Conservation (phyloP, 1,140 invertebrate species). For the Eriosoma lanigerum region DNA sequence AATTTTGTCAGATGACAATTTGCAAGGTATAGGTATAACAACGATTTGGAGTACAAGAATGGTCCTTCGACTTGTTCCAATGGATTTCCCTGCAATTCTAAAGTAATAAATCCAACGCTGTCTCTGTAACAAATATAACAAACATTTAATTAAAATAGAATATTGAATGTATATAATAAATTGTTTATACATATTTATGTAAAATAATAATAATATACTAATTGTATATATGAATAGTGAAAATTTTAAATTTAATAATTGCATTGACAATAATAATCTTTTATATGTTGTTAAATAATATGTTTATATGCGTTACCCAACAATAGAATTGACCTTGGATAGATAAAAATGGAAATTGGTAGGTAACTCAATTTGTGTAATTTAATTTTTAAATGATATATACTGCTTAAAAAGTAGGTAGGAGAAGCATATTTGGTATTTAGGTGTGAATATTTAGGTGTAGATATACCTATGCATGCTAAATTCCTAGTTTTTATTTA, state of each 20-base stretch:
- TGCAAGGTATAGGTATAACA: constrained; percentile 70
- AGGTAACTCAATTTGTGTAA: constrained; percentile 31
- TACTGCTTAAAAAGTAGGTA: too few relatives aligned
- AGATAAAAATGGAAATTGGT: constrained; percentile 2
- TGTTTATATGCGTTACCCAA: not conserved
- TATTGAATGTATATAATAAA: too few relatives aligned
- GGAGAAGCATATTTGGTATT: too few relatives aligned
- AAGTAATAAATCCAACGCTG: constrained; percentile 67
- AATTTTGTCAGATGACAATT: constrained; percentile 65
- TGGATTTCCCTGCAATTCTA: constrained; percentile 72
- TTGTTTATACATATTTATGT: too few relatives aligned
- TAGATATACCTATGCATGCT: too few relatives aligned
- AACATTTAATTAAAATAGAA: not conserved
- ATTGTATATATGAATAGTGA: not conserved
- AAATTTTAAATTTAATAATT: not conserved
- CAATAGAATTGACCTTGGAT: constrained; percentile 45
- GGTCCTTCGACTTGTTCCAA: constrained; percentile 65
- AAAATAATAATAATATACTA: too few relatives aligned
- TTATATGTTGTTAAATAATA: too few relatives aligned
- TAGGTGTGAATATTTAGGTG: too few relatives aligned
- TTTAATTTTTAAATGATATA: constrained; percentile 39
- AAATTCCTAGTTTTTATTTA: too few relatives aligned
- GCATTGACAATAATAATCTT: too few relatives aligned
- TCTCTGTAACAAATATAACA: constrained; percentile 61
- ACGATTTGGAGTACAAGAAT: constrained; percentile 67